phyloP scores from a whole-genome alignment of 2,888 invertebrate genomes.

The Tipula unca region DNA sequence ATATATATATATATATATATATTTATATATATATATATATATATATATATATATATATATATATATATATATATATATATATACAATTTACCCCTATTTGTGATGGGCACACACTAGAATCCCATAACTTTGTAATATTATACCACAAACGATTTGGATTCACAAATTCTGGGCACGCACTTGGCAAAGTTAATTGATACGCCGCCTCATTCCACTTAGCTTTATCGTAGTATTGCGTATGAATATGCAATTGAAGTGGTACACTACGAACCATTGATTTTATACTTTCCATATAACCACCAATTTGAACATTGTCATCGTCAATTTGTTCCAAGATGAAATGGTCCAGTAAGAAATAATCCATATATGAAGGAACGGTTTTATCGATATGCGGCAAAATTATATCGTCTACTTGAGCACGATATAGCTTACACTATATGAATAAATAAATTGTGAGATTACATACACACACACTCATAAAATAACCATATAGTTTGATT shows the following conservation, averaged over 20 bases:
- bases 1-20: no score
- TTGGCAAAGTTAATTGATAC: neutral
- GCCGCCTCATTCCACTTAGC: neutral
- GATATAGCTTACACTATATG: neutral
- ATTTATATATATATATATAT: no score
- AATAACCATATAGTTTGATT: neutral
- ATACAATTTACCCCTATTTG: neutral
- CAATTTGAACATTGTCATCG: neutral
- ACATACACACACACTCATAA: neutral
- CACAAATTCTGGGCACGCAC: neutral
- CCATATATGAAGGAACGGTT: neutral
- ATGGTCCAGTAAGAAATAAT: neutral
- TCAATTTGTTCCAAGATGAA: neutral
- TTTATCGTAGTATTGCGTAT: neutral
- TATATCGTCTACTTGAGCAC: neutral
- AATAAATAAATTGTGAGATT: neutral
- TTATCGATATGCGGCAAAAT: neutral
- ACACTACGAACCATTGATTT: neutral
- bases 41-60: no score
- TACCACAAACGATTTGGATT: neutral
- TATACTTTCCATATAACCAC: neutral
- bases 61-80: no score
- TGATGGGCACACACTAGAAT: neutral
- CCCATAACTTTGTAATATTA: neutral
- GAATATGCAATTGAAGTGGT: neutral